phyloP scores from a whole-genome alignment of 1,140 invertebrate genomes.

The Physella acuta region DNA sequence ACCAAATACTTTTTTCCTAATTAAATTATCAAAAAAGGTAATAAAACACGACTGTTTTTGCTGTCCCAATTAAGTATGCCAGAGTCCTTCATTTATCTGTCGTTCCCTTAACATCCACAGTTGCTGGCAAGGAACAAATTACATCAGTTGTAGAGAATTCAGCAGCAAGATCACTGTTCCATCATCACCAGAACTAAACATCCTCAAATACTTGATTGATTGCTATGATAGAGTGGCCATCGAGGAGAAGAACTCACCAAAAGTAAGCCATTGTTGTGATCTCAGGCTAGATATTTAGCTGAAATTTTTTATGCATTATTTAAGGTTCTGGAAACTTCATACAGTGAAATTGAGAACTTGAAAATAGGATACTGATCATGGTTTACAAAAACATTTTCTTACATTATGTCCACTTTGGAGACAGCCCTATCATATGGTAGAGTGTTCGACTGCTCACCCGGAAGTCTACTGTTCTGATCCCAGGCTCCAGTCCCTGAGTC shows the following conservation, averaged over 20 bases:
- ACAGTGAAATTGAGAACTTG: no score
- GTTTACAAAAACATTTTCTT: no score
- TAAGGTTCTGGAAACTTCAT: no score
- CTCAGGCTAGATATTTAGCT: no score
- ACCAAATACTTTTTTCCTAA: neutral
- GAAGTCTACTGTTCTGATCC: no score
- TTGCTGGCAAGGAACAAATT: conserved; percentile 28
- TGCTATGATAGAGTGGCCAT: conserved; percentile 54
- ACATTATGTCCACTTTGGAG: no score
- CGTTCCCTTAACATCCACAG: conserved; percentile 1
- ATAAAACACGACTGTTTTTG: neutral
- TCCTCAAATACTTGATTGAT: conserved; percentile 58
- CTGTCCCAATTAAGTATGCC: neutral
- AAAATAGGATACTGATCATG: no score
- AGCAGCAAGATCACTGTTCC: conserved; percentile 34
- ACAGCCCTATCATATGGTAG: no score
- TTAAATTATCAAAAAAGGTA: neutral
- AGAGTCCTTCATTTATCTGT: neutral
- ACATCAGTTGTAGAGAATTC: conserved; percentile 42
- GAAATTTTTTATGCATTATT: no score
- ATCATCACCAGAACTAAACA: conserved; percentile 50
- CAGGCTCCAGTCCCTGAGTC: no score
- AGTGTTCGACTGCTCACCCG: no score
- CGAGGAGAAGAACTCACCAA: conserved; percentile 64
- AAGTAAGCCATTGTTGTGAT: conserved; percentile 66